Conservation (phyloP, 2,888 invertebrate species). For the Pammene aurita region DNA sequence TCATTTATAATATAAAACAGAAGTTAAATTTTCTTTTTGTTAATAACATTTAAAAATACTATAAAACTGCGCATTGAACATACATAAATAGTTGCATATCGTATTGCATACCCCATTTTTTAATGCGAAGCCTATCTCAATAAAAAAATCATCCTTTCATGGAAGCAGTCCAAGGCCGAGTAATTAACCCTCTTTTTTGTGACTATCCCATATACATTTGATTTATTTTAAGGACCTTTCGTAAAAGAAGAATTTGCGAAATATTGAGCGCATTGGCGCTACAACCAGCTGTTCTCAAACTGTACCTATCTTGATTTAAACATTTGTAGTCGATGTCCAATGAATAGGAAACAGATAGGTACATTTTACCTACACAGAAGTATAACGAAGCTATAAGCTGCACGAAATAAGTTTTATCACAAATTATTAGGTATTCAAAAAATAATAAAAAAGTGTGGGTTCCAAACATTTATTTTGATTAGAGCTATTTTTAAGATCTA, state of each 20-base stretch:
- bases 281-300: slow-evolving; percentile 61
- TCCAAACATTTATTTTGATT: too few relatives aligned
- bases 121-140: slow-evolving; percentile 46
- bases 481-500: too few relatives aligned
- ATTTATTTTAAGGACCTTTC: slow-evolving; percentile 79
- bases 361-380: background rate
- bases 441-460: too few relatives aligned
- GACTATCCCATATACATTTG: slow-evolving; percentile 76
- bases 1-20: too few relatives aligned
- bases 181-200: slow-evolving; percentile 82
- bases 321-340: background rate
- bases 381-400: too few relatives aligned
- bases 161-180: slow-evolving; percentile 68
- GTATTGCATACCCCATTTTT: slow-evolving; percentile 44
- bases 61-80: slow-evolving; percentile 16
- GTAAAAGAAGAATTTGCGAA: slow-evolving; percentile 81
- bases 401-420: too few relatives aligned
- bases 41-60: background rate
- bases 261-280: slow-evolving; percentile 72
- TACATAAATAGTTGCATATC: slow-evolving; percentile 41
- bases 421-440: too few relatives aligned
- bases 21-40: too few relatives aligned
- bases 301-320: too few relatives aligned
- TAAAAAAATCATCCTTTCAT: slow-evolving; percentile 74
- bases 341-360: background rate